Base-by-base conservation (phyloP, 2,113 vertebrate genomes). In the Anguilla rostrata region DNA sequence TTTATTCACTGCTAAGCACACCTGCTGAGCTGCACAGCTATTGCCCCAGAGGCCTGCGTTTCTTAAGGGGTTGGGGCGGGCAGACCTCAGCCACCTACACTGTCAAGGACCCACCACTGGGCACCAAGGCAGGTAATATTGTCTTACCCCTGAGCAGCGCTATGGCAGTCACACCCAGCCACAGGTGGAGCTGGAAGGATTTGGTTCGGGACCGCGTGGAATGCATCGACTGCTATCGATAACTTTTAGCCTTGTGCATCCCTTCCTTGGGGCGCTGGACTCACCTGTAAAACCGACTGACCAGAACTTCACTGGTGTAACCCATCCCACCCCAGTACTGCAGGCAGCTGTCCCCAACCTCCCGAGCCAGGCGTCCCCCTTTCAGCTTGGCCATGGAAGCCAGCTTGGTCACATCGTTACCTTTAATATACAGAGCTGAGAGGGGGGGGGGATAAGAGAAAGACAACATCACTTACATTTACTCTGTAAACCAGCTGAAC, bases 261-360 rank as follows among this genome's bases (percentile, higher is more conserved):
- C 22, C 8, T 12, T n/a, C n/a, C 12, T n/a, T 75, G 26, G 8
- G n/a, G n/a, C 9, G 20, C 3, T 71, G 3, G 26, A 39, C 94
- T 95, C 78, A 98, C 97, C 97, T 97, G 93, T 97, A 98, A 86
- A 96, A 88, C 90, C 96, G 95, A 94, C 96, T 98, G 90, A 98
- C 95, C 0, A 94, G 87, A 78, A 97, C 96, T 12, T 97, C 96
- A n/a, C 88, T 97, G 87, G 96, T 98, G 93, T 95, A 98, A 79
- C 97, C 96, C 97, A 97, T 97, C 86, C 97, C 97, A 89, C 97
- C 97, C 97, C 97, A 98, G 87, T 93, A 98, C 94, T 98, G 97
- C 5, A 98, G 95, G 90, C 96, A 98, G 92, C 94, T 94, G 75
- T 98, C 97, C 0, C 93, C 87, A 83, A 97, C 11, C 53, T 97